Evolutionary conservation across 2,797 vertebrate genomes (phyloP).

Genomic region (Lagorchestes hirsutus): DNA sequence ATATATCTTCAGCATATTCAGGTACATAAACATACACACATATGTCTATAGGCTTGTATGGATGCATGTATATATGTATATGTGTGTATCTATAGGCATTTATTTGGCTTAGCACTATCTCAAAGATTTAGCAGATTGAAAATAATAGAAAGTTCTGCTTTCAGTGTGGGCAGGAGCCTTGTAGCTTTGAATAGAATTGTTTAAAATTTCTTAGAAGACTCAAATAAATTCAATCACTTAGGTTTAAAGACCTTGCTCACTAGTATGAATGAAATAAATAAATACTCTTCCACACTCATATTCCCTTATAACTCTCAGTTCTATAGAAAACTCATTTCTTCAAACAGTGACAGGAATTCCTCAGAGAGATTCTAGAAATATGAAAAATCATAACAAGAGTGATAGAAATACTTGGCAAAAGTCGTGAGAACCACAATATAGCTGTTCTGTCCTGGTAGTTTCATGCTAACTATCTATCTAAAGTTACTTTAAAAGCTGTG

Average conservation of each 20-base stretch:
- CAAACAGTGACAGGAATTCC: background rate
- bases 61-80: too few species aligned
- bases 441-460: background rate
- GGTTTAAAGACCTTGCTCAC: slow-evolving; percentile 64
- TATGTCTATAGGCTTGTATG: too few species aligned
- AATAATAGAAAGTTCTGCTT: background rate
- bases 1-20: background rate
- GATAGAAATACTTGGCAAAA: background rate
- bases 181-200: background rate
- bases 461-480: too few species aligned
- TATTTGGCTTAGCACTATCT: background rate
- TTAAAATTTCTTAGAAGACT: slow-evolving; percentile 54
- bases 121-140: background rate
- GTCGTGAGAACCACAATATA: background rate
- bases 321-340: slow-evolving; percentile 5
- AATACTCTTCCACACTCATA: slow-evolving; percentile 68
- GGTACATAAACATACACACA: background rate
- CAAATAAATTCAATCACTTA: slow-evolving; percentile 70
- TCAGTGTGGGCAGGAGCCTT: background rate
- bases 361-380: background rate
- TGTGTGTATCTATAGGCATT: background rate
- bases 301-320: slow-evolving; percentile 55
- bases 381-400: background rate
- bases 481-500: too few species aligned
- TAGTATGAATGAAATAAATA: slow-evolving; percentile 69